These are phyloP conservation scores for Lathronympha strigana DNA, from an alignment of 2,888 invertebrate species.

Conservation along the genomic window DNA sequence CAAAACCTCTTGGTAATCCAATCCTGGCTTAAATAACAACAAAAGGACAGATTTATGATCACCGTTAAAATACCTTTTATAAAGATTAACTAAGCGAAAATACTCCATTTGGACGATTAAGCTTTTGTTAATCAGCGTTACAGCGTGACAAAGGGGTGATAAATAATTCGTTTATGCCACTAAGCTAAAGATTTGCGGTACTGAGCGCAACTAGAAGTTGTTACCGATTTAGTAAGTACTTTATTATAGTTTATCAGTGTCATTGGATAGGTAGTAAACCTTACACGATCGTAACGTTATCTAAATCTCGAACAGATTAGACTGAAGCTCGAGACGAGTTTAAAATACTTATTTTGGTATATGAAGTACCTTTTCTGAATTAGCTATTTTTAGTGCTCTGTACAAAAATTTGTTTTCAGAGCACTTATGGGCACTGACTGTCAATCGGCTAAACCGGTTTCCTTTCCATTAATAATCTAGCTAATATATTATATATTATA, in stretches of 20 bases:
- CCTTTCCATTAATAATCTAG: no score
- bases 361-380: no score
- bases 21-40: slow-evolving; percentile 51
- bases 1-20: slow-evolving; percentile 26
- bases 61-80: slow-evolving; percentile 66
- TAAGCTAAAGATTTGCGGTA: slow-evolving; percentile 38
- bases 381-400: no score
- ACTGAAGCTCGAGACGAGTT: background rate
- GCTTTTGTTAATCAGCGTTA: slow-evolving; percentile 74
- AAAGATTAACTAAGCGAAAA: slow-evolving; percentile 67
- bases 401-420: no score
- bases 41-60: slow-evolving; percentile 66
- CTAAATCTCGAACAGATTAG: background rate
- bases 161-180: slow-evolving; percentile 70
- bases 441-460: no score
- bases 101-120: slow-evolving; percentile 75
- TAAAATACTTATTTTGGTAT: no score
- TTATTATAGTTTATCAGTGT: background rate
- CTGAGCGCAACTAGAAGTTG: slow-evolving; percentile 21
- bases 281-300: background rate
- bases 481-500: no score
- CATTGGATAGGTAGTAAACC: background rate
- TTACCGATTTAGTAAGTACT: slow-evolving; percentile 13
- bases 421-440: no score
- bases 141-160: slow-evolving; percentile 73